phyloP scores from a whole-genome alignment of 2,797 vertebrate genomes.

The Scomberomorus guttatus region DNA sequence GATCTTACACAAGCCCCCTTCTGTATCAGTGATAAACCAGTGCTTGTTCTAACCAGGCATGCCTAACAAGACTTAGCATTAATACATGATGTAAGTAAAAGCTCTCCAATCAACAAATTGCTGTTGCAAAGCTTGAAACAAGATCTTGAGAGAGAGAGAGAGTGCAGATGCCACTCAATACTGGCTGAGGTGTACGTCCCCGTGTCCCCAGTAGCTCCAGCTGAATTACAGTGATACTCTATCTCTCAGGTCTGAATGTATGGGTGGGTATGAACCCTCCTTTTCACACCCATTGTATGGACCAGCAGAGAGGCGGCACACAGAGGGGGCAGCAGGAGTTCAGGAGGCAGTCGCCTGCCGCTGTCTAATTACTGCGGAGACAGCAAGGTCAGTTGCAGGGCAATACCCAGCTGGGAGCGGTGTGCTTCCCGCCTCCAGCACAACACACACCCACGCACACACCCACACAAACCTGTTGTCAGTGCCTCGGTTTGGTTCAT shows the following conservation, averaged over 20 bases:
- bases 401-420: slow-evolving; percentile 90
- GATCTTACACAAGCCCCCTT: slow-evolving; percentile 41
- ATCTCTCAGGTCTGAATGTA: slow-evolving; percentile 70
- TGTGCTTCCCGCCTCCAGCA: slow-evolving; percentile 82
- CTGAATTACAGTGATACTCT: slow-evolving; percentile 69
- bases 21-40: slow-evolving; percentile 39
- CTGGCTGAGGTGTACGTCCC: slow-evolving; percentile 26
- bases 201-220: slow-evolving; percentile 42
- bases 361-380: slow-evolving; percentile 90
- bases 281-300: slow-evolving; percentile 82
- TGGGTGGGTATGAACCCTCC: slow-evolving; percentile 75
- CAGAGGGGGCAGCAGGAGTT: slow-evolving; percentile 86
- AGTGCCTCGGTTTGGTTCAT: slow-evolving; percentile 49
- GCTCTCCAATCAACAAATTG: slow-evolving; percentile 41
- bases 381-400: slow-evolving; percentile 89
- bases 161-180: slow-evolving; percentile 32
- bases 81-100: slow-evolving; percentile 38
- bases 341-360: slow-evolving; percentile 89
- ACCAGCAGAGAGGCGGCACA: slow-evolving; percentile 71
- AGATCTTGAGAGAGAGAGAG: slow-evolving; percentile 22
- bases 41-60: slow-evolving; percentile 39
- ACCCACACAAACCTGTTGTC: slow-evolving; percentile 69
- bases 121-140: slow-evolving; percentile 36
- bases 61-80: slow-evolving; percentile 42
- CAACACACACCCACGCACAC: slow-evolving; percentile 70